Percentiles rank a stretch among this genome's conserved stretches.
phyloP scores from a whole-genome alignment of 2,888 invertebrate species.

The Neoascia interrupta region DNA sequence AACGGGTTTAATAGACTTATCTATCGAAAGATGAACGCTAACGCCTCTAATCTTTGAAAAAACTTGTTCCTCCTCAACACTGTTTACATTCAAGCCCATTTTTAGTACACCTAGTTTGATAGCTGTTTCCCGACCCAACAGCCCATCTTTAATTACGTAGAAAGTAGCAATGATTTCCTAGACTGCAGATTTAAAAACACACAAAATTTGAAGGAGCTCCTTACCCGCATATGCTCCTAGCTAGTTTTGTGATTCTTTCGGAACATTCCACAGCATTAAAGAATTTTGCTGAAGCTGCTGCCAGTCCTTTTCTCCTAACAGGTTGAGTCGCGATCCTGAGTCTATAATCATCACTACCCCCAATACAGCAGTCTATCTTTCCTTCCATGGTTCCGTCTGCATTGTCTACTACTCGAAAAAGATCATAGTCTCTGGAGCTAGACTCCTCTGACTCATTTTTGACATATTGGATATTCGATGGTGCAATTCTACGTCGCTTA shows the following conservation, averaged over 20 bases:
- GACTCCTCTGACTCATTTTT: neutral
- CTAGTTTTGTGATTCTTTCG: slow-evolving; percentile 36
- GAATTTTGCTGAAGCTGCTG: slow-evolving; percentile 17
- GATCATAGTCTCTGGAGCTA: neutral
- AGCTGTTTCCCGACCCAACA: slow-evolving; percentile 34
- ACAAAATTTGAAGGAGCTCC: slow-evolving; percentile 36
- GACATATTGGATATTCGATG: slow-evolving; percentile 14
- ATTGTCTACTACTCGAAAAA: slow-evolving; percentile 3
- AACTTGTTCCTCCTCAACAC: slow-evolving; percentile 11
- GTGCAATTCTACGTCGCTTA: neutral
- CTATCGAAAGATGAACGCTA: neutral
- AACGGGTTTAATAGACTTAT: neutral
- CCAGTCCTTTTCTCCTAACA: slow-evolving; percentile 46
- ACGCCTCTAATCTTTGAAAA: neutral
- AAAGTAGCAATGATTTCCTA: neutral
- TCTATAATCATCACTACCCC: slow-evolving; percentile 56
- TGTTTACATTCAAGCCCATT: slow-evolving; percentile 33
- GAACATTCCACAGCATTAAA: slow-evolving; percentile 34
- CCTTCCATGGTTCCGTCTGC: slow-evolving; percentile 32
- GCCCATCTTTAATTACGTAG: slow-evolving; percentile 21
- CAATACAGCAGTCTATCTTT: slow-evolving; percentile 37
- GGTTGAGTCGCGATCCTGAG: slow-evolving; percentile 50
- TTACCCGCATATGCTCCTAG: slow-evolving; percentile 56
- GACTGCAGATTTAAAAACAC: slow-evolving; percentile 36
- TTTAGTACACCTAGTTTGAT: slow-evolving; percentile 46